These are phyloP conservation scores for Nyctereutes procyonoides DNA, from an alignment of 2,113 vertebrate genomes.

Conservation along the genomic window DNA sequence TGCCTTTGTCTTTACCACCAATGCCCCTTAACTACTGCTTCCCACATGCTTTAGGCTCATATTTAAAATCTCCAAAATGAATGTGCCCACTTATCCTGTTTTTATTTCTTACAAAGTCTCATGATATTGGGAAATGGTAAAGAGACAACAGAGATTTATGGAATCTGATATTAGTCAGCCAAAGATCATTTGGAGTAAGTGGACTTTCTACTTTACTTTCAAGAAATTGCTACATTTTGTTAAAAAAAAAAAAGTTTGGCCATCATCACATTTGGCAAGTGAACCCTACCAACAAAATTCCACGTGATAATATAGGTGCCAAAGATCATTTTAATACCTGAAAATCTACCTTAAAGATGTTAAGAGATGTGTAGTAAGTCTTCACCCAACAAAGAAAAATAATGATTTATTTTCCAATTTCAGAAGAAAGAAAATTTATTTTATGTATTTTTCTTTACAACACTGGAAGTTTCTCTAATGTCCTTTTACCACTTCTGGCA, in stretches of 20 bases:
- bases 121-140: background rate
- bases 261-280: background rate
- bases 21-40: too few species aligned
- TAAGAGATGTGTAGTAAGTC: background rate
- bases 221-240: background rate
- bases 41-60: background rate
- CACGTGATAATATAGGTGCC: background rate
- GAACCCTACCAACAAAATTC: background rate
- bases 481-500: background rate
- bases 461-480: background rate
- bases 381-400: background rate
- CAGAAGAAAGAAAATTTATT: background rate
- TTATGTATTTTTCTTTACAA: background rate
- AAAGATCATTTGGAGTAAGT: background rate
- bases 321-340: too few species aligned
- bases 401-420: background rate
- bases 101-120: background rate
- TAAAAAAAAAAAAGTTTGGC: background rate
- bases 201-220: background rate
- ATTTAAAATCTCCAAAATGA: background rate
- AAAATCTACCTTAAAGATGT: background rate
- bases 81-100: background rate
- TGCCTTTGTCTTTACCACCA: background rate
- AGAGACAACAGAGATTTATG: background rate
- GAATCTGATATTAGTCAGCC: background rate